phyloP scores from a whole-genome alignment of 2,797 vertebrate species.

The Myiotriccus ornatus region DNA sequence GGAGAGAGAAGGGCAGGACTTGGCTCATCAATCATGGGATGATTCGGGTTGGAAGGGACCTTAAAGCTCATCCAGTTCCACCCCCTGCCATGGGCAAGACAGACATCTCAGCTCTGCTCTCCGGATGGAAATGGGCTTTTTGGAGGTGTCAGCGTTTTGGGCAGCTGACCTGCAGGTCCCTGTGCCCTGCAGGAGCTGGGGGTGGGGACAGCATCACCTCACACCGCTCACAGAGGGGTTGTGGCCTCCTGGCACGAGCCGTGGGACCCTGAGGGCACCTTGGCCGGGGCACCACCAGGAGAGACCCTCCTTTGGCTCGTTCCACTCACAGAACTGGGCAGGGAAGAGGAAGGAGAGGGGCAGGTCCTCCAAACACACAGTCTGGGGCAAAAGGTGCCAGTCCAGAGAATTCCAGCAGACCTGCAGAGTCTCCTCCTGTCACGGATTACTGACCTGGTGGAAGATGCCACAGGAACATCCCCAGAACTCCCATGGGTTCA shows the following conservation, averaged over 20 bases:
- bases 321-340: background rate
- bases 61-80: accelerated
- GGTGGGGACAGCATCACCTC: background rate
- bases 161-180: too few species aligned
- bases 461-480: background rate
- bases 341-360: background rate
- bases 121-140: too few species aligned
- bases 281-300: background rate
- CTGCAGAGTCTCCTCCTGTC: background rate
- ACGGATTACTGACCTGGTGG: background rate
- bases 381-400: background rate
- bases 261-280: accelerated
- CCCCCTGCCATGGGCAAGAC: background rate
- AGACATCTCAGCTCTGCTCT: background rate
- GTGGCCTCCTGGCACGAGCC: background rate
- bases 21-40: too few species aligned
- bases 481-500: background rate
- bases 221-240: background rate
- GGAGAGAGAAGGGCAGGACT: background rate
- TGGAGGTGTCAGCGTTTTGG: too few species aligned
- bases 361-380: background rate
- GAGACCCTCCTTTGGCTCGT: background rate
- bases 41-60: background rate
- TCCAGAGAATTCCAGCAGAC: background rate
- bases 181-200: background rate